Conservation (phyloP, 2,113 vertebrate genomes). For the Cyrtonyx montezumae region DNA sequence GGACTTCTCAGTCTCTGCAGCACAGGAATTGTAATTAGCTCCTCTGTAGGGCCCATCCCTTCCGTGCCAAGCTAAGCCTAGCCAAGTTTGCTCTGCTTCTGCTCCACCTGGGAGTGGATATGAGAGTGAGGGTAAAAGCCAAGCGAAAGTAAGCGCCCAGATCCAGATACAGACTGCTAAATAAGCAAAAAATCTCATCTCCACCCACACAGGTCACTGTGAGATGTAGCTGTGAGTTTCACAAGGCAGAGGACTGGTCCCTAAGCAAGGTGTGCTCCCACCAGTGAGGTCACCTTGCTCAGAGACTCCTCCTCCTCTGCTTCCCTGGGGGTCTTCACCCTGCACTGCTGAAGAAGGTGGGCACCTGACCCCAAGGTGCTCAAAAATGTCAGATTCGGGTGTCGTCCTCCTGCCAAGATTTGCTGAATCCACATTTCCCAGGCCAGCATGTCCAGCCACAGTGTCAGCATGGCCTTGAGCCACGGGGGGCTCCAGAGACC, state of each 20-base stretch:
- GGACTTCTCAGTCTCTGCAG: slow-evolving; percentile 88
- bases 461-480: background rate
- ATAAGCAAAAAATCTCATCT: background rate
- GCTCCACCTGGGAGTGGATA: accelerated
- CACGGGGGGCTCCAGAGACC: background rate
- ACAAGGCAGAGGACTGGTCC: background rate
- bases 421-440: background rate
- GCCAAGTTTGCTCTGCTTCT: background rate
- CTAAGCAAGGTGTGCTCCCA: background rate
- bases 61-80: background rate
- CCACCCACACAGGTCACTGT: background rate
- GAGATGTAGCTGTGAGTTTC: background rate
- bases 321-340: background rate
- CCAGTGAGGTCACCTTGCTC: too few relatives aligned
- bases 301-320: too few relatives aligned
- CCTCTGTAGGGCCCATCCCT: background rate
- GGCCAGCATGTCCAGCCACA: background rate
- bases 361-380: accelerated
- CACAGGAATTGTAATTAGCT: background rate
- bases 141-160: background rate
- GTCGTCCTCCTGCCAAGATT: background rate
- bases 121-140: background rate
- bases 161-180: background rate
- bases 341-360: background rate
- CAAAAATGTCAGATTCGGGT: background rate